phyloP scores from a whole-genome alignment of 2,113 vertebrate genomes.

The Carassius auratus region DNA sequence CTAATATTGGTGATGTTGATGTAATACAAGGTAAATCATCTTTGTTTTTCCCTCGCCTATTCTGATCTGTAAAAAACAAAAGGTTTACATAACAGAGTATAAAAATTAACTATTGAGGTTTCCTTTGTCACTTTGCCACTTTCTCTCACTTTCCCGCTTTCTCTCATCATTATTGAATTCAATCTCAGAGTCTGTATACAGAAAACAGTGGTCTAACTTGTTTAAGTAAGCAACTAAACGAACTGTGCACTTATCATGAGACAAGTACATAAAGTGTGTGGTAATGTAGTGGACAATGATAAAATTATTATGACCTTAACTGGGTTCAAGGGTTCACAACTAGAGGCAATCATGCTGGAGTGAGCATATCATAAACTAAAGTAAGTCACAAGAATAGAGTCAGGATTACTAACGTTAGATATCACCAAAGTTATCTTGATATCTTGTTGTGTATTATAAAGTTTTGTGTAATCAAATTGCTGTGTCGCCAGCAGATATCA shows the following conservation, averaged over 20 bases:
- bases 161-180: background rate
- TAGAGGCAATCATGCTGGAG: background rate
- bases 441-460: background rate
- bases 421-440: background rate
- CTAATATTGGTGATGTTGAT: conserved; percentile 36
- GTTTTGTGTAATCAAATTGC: background rate
- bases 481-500: too few species aligned
- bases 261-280: background rate
- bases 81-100: conserved; percentile 9
- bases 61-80: background rate
- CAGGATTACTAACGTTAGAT: background rate
- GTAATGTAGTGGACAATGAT: background rate
- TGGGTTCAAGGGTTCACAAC: conserved; percentile 20
- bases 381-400: background rate
- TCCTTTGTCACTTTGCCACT: background rate
- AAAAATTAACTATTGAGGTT: background rate
- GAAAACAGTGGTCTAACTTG: background rate
- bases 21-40: conserved; percentile 28
- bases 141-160: background rate
- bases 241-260: background rate
- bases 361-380: conserved; percentile 3
- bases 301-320: background rate
- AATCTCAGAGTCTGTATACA: background rate
- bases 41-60: conserved; percentile 30
- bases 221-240: background rate